Conservation (phyloP, 2,113 vertebrate genomes). For the Rhabdornis inornatus region DNA sequence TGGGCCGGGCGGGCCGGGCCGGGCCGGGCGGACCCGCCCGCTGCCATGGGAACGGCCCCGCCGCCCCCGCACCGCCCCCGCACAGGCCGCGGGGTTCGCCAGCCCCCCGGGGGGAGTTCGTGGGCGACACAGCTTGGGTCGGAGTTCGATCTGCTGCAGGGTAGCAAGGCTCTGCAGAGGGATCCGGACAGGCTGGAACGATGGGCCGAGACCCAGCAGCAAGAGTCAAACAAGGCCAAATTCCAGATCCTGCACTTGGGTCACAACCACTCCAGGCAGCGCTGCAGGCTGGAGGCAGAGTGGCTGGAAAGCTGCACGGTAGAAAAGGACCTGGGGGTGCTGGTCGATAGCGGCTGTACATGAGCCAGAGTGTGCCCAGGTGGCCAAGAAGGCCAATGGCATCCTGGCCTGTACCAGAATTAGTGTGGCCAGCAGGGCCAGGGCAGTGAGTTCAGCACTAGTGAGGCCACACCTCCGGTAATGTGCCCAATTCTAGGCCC, state of each 20-base stretch:
- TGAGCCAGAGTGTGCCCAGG: neutral
- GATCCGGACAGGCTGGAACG: neutral
- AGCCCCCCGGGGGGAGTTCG: rapidly evolving
- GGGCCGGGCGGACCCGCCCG: neutral
- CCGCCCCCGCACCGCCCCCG: neutral
- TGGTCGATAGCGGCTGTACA: neutral
- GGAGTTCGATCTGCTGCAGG: neutral
- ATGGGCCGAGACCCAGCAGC: neutral
- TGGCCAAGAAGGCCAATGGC: neutral
- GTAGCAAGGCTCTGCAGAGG: neutral
- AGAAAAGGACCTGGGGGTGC: neutral
- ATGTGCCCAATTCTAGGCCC: neutral
- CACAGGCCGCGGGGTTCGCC: neutral
- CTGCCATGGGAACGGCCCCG: neutral
- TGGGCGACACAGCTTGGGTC: too few species aligned
- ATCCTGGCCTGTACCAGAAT: neutral
- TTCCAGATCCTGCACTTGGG: neutral
- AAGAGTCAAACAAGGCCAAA: neutral
- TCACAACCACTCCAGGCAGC: neutral
- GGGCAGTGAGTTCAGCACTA: neutral
- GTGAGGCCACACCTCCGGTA: neutral
- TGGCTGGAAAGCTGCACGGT: neutral
- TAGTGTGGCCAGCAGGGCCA: neutral
- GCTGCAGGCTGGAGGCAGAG: neutral
- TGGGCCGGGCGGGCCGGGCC: neutral